These are phyloP conservation scores for Cyprinus carpio DNA, from an alignment of 2,113 vertebrate genomes.

Conservation along the genomic window DNA sequence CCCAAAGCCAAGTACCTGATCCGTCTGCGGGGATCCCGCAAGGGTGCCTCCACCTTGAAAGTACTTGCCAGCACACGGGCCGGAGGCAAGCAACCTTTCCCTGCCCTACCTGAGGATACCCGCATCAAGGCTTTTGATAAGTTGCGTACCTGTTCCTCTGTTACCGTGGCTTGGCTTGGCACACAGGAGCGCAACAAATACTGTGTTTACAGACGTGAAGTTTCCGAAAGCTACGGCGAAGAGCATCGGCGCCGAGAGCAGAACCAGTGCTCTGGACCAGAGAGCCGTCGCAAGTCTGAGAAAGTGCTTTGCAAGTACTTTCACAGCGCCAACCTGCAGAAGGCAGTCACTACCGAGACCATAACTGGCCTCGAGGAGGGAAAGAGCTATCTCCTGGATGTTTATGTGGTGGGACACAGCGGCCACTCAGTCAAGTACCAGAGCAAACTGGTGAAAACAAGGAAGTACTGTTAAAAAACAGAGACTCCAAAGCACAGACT, in stretches of 20 bases:
- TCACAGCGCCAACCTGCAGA: slow-evolving; percentile 93
- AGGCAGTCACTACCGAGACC: slow-evolving; percentile 96
- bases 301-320: slow-evolving; percentile 99
- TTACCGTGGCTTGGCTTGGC: slow-evolving; percentile 94
- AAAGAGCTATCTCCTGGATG: slow-evolving; percentile 94
- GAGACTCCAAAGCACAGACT: slow-evolving; percentile 68
- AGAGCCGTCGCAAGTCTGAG: slow-evolving; percentile 88
- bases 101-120: slow-evolving; percentile 91
- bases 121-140: slow-evolving; percentile 97
- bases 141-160: slow-evolving; percentile 91
- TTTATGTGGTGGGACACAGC: slow-evolving; percentile 92
- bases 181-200: slow-evolving; percentile 97
- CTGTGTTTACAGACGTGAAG: slow-evolving; percentile 93
- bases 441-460: slow-evolving; percentile 97
- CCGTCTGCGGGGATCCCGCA: slow-evolving; percentile 88
- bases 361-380: slow-evolving; percentile 88
- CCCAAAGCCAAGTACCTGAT: slow-evolving; percentile 94
- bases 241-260: slow-evolving; percentile 89
- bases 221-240: slow-evolving; percentile 82
- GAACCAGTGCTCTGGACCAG: slow-evolving; percentile 93
- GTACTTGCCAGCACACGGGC: slow-evolving; percentile 86
- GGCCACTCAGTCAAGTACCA: slow-evolving; percentile 96
- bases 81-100: slow-evolving; percentile 90
- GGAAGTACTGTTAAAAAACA: slow-evolving; percentile 89
- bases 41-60: slow-evolving; percentile 88